These are phyloP conservation scores for Ophion ventricosus DNA, from an alignment of 2,888 invertebrate genomes.

Conservation along the genomic window DNA sequence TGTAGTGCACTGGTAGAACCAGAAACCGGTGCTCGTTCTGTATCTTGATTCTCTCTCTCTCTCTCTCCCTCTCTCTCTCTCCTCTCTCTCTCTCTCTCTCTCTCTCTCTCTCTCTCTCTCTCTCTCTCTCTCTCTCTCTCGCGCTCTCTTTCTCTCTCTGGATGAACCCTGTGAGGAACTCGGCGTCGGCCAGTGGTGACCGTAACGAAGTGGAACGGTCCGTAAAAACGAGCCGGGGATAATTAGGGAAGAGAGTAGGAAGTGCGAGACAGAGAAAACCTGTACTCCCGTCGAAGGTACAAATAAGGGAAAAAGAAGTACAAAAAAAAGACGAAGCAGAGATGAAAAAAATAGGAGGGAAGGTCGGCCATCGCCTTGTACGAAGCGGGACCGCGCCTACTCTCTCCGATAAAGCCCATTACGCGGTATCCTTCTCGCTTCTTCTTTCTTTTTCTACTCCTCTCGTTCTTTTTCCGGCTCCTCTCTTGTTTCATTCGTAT, in stretches of 20 bases:
- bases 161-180: conserved; percentile 35
- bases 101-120: too few relatives aligned
- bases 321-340: conserved; percentile 38
- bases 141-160: conserved; percentile 4
- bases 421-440: conserved; percentile 60
- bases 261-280: conserved; percentile 36
- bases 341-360: conserved; percentile 63
- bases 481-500: background rate
- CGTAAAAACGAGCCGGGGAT: conserved; percentile 78
- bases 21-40: conserved; percentile 32
- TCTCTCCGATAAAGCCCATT: conserved; percentile 76
- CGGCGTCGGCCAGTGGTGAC: conserved; percentile 62
- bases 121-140: too few relatives aligned
- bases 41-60: conserved; percentile 14
- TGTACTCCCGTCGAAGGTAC: conserved; percentile 33
- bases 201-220: conserved; percentile 77
- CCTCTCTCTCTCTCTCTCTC: too few relatives aligned
- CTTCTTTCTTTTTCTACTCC: background rate
- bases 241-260: conserved; percentile 71
- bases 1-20: background rate
- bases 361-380: conserved; percentile 74
- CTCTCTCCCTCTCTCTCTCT: conserved; percentile 26
- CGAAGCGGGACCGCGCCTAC: conserved; percentile 56
- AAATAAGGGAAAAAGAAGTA: conserved; percentile 47
- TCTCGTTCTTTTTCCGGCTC: conserved; percentile 9